Percentiles rank a stretch among this genome's conserved stretches.
Conservation (phyloP, 37 sponge, comb jelly and placozoan genomes). For the Halisarca cf. caerulea region DNA sequence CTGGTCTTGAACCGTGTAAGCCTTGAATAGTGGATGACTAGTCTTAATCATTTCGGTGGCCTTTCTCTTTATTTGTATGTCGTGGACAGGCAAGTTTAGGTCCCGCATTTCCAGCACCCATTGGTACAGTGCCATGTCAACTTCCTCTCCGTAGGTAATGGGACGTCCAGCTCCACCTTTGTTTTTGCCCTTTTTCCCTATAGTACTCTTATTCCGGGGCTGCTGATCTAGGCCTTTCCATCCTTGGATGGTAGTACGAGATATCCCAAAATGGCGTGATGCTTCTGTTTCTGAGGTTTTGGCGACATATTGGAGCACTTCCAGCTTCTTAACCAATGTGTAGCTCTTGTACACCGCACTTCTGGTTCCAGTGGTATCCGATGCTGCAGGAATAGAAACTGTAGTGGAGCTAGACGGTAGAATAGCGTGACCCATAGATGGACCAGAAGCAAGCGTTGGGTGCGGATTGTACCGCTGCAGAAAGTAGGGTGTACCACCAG, state of each 20-base stretch:
- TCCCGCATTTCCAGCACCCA: conserved; percentile 36
- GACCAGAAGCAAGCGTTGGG: too few relatives aligned
- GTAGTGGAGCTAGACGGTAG: too few relatives aligned
- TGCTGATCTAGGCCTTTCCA: not conserved
- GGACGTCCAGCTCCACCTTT: conserved; percentile 27
- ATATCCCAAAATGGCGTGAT: conserved; percentile 16
- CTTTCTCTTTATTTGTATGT: conserved; percentile 5
- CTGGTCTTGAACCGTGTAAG: too few relatives aligned
- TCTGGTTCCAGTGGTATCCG: too few relatives aligned
- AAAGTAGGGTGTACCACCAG: too few relatives aligned
- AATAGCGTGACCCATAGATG: too few relatives aligned
- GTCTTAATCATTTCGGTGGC: not conserved
- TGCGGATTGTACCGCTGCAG: too few relatives aligned
- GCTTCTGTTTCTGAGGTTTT: too few relatives aligned
- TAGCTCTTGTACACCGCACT: not conserved
- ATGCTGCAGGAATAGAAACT: too few relatives aligned
- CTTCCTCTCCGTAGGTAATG: not conserved
- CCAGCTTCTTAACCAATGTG: not conserved
- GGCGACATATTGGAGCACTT: too few relatives aligned
- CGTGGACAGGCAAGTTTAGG: conserved; percentile 18
- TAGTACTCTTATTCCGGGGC: too few relatives aligned
- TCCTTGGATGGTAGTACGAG: not conserved
- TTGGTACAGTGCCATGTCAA: conserved; percentile 4
- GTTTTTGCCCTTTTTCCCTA: not conserved
- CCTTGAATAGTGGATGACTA: conserved; percentile 16